phyloP scores from a whole-genome alignment of 2,113 vertebrate genomes.

The Copsychus sechellarum region DNA sequence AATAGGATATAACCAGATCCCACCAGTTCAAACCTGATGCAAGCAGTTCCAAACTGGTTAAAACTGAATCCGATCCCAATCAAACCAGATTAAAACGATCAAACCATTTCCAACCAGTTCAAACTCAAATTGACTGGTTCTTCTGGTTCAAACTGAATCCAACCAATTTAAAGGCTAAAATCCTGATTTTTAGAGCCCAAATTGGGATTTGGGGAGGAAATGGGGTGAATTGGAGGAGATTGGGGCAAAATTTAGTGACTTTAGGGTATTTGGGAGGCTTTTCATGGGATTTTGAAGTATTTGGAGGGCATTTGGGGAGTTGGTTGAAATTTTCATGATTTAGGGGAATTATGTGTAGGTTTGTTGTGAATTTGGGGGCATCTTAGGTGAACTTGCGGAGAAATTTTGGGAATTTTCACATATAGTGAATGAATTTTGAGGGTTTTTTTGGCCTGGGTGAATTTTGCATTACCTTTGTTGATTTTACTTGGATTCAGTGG shows the following conservation, averaged over 20 bases:
- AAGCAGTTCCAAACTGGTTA: background rate
- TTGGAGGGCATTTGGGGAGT: rapidly evolving
- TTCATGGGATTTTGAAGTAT: background rate
- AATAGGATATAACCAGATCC: background rate
- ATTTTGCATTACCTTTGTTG: background rate
- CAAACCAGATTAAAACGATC: rapidly evolving
- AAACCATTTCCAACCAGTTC: rapidly evolving
- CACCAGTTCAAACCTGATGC: background rate
- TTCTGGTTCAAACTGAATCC: background rate
- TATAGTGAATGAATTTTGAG: rapidly evolving
- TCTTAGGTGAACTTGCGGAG: background rate
- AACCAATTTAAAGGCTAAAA: background rate
- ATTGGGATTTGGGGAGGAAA: rapidly evolving
- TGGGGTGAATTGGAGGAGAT: background rate
- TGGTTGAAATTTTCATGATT: background rate
- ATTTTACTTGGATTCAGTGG: background rate
- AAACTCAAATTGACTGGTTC: background rate
- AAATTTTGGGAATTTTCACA: background rate
- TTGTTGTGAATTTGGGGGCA: background rate
- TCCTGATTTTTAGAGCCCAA: background rate
- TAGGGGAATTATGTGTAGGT: rapidly evolving
- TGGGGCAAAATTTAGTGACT: too few relatives aligned
- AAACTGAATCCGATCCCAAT: background rate
- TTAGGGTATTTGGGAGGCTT: background rate
- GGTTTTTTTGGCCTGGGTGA: background rate